A percentile compares a stretch with the other conserved stretches of the same genome.
phyloP scores from a whole-genome alignment of 2,797 vertebrate genomes.

The Pantherophis vulpinus region DNA sequence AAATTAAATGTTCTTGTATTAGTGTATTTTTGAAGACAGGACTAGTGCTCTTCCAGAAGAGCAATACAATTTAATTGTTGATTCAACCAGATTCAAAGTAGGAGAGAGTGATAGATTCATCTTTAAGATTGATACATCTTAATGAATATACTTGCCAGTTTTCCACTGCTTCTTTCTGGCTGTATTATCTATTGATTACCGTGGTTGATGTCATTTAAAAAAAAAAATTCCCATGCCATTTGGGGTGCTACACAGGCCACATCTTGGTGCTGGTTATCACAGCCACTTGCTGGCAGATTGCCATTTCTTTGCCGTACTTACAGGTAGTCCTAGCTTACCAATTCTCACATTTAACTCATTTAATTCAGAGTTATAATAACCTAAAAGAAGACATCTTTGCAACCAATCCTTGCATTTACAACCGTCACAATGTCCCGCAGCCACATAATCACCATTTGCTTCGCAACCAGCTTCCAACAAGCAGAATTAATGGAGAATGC shows the following conservation, averaged over 20 bases:
- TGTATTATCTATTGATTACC: not conserved
- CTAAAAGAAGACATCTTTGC: not conserved
- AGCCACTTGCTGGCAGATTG: not conserved
- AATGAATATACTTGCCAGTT: not conserved
- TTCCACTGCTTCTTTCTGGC: not conserved
- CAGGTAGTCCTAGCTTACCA: not conserved
- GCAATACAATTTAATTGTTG: too few species aligned
- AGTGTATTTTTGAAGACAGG: not conserved
- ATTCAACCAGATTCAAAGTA: not conserved
- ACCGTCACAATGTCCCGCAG: not conserved
- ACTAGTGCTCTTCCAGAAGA: too few species aligned
- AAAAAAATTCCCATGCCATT: not conserved
- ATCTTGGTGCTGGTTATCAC: not conserved
- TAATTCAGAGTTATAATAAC: not conserved
- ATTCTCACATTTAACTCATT: not conserved
- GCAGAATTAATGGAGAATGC: not conserved
- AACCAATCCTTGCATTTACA: not conserved
- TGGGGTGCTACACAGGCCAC: not conserved
- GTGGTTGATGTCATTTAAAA: not conserved
- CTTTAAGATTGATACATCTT: not conserved
- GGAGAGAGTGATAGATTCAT: not conserved
- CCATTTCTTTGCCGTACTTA: not conserved
- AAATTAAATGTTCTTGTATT: too few species aligned
- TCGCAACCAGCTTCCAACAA: not conserved
- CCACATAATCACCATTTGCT: not conserved